Percentiles rank a stretch among this genome's conserved stretches.
Conservation (phyloP, 2,888 invertebrate species). For the Willowsia nigromaculata region DNA sequence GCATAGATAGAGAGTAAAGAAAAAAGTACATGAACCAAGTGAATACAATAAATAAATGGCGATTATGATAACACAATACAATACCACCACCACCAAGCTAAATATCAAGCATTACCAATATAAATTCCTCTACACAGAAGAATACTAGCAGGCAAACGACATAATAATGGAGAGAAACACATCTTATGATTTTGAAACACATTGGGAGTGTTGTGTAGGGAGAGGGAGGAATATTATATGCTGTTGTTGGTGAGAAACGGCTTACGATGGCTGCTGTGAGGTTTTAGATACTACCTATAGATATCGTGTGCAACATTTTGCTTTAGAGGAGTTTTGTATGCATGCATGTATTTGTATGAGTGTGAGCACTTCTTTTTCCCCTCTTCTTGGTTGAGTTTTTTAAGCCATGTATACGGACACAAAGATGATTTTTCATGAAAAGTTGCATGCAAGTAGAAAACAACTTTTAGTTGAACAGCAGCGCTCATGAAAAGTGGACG, state of each 20-base stretch:
- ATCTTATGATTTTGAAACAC: background rate
- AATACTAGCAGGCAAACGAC: too few relatives aligned
- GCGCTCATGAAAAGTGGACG: slow-evolving; percentile 45
- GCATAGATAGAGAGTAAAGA: background rate
- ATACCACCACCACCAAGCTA: background rate
- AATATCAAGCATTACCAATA: background rate
- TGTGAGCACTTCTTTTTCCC: background rate
- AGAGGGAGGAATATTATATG: background rate
- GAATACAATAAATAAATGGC: slow-evolving; percentile 40
- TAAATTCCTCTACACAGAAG: too few relatives aligned
- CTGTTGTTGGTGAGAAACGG: background rate
- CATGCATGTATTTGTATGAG: background rate
- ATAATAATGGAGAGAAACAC: too few relatives aligned
- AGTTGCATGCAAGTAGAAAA: slow-evolving; percentile 49
- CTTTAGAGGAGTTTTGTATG: background rate
- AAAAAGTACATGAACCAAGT: background rate
- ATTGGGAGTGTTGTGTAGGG: background rate
- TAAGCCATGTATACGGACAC: background rate
- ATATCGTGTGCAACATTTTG: background rate
- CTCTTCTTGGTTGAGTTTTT: background rate
- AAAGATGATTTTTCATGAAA: slow-evolving; percentile 50
- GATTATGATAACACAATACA: slow-evolving; percentile 32
- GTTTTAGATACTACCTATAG: too few relatives aligned
- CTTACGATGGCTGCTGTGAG: background rate
- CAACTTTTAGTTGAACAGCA: slow-evolving; percentile 48